Evolutionary conservation across 2,113 vertebrate species (phyloP), one percentile per base, ranked within the genome.

Genomic region (Cercocebus atys): DNA sequence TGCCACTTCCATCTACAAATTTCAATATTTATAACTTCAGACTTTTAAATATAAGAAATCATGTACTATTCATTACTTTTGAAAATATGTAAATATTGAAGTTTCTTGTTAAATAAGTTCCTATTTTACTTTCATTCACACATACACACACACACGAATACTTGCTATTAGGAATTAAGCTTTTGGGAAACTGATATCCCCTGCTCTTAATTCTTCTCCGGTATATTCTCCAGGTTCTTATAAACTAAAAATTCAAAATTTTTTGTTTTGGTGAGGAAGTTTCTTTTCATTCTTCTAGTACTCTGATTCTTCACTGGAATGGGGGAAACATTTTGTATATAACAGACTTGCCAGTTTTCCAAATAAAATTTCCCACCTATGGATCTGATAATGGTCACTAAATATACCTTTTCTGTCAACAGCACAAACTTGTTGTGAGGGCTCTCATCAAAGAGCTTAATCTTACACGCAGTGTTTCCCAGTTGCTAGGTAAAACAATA

Each of bases 351-450:
- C 82, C 32, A 66, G 25, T 90, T 94, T 93, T 94, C 45, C 83
- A 82, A 95, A 87, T 76, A 89, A 87, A 68, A 70, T 59, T 27
- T 91, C 59, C 35, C 32, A 73, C 50, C 70, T 81, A 70, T 22
- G 88, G 18, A 68, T 68, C 35, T 94, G 50, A 79, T 50, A 66
- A 79, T 59, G 7, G 27, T 47, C 92, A 32, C 27, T 84, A 45
- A 40, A 10, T 52, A 91, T 30, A 78, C 35, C 45, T 92, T 73
- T 89, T 45, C 84, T 83, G 75, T 95, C 32, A 70, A 96, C 57
- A 83, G n/a, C 23, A 89, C 76, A 94, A 79, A 86, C 23, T 81
- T 83, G 40, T 64, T 85, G 88, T 83, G 76, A 95, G 82, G 38
- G 27, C 7, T 72, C 14, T 91, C 22, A 35, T 55, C 8, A 80